Evolutionary conservation across 2,888 invertebrate genomes (phyloP), one percentile per base, ranked within the genome.

Genomic region (Parthenolecanium corni): DNA sequence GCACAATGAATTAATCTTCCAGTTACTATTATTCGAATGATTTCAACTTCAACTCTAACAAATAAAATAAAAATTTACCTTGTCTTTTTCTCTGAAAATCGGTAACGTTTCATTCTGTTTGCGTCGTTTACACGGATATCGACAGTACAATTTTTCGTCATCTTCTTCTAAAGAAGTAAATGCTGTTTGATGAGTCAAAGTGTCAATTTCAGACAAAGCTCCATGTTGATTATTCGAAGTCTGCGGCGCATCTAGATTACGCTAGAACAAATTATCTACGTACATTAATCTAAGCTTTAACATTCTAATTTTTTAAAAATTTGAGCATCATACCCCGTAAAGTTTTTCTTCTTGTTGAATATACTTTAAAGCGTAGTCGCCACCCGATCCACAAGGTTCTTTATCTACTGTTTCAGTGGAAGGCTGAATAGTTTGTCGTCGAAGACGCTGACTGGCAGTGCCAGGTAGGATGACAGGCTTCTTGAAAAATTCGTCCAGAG

Each of bases 201-300:
- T 61, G 11, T 23, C 51, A 4, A 51, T 23, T 12, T 61, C 61
- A 4, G 61, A 61, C 24, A 61, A 21, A 9, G 31, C 11, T n/a
- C 61, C 47, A 18, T 20, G n/a, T 1, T 16, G n/a, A n/a, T 20
- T 9, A 6, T 31, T 31, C 31, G 4, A 23, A 25, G 9, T 25
- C 20, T 18, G 38, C n/a, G 1, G 25, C 14, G 1, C 6, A 6
- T 31, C 16, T 31, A 14, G 5, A 5, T 38, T 31, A 18, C 9
- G 16, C 31, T 14, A 52, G 14, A 44, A n/a, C 16, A 3, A n/a
- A 14, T 52, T 31, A 31, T 5, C 3, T 14, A 31, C 14, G 18
- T 18, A 44, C 5, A 16, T 4, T 44, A 9, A 14, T 6, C n/a
- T 14, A 18, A 9, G 14, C 31, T 6, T 31, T 44, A 18, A 14